Base-by-base conservation (phyloP, 2,888 invertebrate species). In the Marasmarcha lunaedactyla region DNA sequence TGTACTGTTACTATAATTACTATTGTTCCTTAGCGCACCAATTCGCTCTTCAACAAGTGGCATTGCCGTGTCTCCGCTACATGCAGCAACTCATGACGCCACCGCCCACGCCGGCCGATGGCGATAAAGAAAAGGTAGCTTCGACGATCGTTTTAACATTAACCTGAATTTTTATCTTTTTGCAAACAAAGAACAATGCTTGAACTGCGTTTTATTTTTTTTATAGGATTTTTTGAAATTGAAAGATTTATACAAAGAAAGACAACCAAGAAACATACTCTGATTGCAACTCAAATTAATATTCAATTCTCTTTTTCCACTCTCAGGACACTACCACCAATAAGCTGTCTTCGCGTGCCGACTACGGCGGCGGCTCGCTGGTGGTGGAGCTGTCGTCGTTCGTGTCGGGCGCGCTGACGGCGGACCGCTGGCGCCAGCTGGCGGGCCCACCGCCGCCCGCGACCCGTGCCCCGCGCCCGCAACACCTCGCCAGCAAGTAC, bases 51-150 rank as follows among this genome's bases (percentile, higher is more conserved):
- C 95, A 95, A 59, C 92, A 94, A 44, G 91, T 98, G 12, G 93
- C 96, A 46, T 84, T 98, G 47, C 98, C 98, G 0, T 97, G 97
- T 68, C 81, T 98, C 46, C 92, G 95, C 51, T 97, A 98, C 51
- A 87, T 98, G 68, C 92, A 94, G 56, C 88, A 89, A 44, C 77
- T 95, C 10, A 93, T 96, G 66, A 88, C 89, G 51, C 90, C 90
- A 5, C 4, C 30, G 0, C 83, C 45, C n/a, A 44, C 62, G 14
- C 42, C 63, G n/a, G 36, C 48, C 33, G 37, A 49, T 4, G n/a
- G 6, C 4, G 30, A 10, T 30, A 77, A 77, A 48, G 78, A 73
- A 1, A 76, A 87, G 57, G 77, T 68, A 47, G 33, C n/a, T 36
- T 25, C 15, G n/a, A 27, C 14, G 11, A 34, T 37, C 9, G 20